These are phyloP conservation scores for Aldrovandia affinis DNA, from an alignment of 2,797 vertebrate species.

Conservation along the genomic window DNA sequence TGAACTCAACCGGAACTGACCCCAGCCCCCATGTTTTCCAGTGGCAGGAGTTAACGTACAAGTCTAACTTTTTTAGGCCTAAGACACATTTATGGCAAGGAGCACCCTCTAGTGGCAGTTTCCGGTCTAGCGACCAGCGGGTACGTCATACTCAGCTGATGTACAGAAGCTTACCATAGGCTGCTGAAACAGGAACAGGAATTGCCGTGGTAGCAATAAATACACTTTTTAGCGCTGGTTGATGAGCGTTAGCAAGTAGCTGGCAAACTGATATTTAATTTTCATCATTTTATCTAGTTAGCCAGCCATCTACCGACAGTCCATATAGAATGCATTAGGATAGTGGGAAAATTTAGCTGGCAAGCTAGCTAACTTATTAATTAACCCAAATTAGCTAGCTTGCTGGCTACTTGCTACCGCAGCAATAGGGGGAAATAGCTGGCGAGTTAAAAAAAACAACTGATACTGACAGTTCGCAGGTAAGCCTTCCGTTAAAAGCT, in stretches of 20 bases:
- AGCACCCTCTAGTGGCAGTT: not conserved
- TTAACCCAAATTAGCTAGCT: not conserved
- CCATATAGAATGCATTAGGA: not conserved
- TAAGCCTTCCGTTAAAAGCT: not conserved
- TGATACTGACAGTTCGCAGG: slow-evolving; percentile 9
- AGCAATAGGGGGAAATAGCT: not conserved
- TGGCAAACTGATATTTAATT: not conserved
- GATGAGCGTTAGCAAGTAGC: not conserved
- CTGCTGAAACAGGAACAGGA: slow-evolving; percentile 25
- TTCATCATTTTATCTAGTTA: not conserved
- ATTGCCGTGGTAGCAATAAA: not conserved
- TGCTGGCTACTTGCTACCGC: not conserved
- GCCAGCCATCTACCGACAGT: not conserved
- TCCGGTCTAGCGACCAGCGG: not conserved
- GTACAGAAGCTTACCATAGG: not conserved
- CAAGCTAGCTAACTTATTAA: not conserved
- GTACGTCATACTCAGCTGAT: slow-evolving; percentile 13
- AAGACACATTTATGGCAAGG: not conserved
- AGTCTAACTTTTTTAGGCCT: not conserved
- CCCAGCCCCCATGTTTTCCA: too few relatives aligned
- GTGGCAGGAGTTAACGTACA: not conserved
- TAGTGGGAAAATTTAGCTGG: not conserved
- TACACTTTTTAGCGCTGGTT: not conserved
- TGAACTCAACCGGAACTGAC: not conserved
- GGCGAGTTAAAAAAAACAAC: not conserved